Base-by-base conservation (phyloP, 2,113 vertebrate species). In the Zeus faber region DNA sequence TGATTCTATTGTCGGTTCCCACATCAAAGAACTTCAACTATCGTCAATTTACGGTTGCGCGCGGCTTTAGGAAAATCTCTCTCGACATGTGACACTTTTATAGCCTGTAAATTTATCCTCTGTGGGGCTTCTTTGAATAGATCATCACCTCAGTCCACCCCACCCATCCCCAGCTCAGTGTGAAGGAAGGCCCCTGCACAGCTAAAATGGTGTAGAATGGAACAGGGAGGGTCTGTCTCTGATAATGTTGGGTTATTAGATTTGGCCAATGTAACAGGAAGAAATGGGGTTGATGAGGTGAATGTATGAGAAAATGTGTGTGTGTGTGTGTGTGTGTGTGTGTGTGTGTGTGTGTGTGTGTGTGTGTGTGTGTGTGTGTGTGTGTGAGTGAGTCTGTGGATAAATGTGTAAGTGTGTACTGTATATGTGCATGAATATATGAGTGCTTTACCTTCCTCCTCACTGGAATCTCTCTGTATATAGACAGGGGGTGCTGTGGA, bases 381-480 rank as follows among this genome's bases (percentile, higher is more conserved):
- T n/a, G n/a, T n/a, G n/a, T n/a, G n/a, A n/a, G n/a, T n/a, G n/a
- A 6, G 25, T 40, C 63, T 26, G 43, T 52, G 24, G 7, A 41
- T 35, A 5, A 23, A 16, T 43, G 18, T 22, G 25, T 26, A 51
- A 9, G 11, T n/a, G 33, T 37, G 33, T 37, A 14, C 11, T 37
- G 33, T 1, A 9, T 3, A 14, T 37, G 33, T 37, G 4, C 33
- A 37, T 8, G 5, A 6, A 20, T 3, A 18, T 7, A 41, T 4
- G 40, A 16, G 3, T 58, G 11, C 39, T 41, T 58, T 89, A 91
- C 90, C 89, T 89, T 91, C 90, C 54, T 90, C 89, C 68, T 90
- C 89, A 5, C 90, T 90, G 79, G 87, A 90, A 58, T 90, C 90
- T 54, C 88, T 87, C 81, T 88, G 88, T 50, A 87, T 77, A 4